Conservation (phyloP, 2,888 invertebrate genomes). For the Saturnia pavonia region DNA sequence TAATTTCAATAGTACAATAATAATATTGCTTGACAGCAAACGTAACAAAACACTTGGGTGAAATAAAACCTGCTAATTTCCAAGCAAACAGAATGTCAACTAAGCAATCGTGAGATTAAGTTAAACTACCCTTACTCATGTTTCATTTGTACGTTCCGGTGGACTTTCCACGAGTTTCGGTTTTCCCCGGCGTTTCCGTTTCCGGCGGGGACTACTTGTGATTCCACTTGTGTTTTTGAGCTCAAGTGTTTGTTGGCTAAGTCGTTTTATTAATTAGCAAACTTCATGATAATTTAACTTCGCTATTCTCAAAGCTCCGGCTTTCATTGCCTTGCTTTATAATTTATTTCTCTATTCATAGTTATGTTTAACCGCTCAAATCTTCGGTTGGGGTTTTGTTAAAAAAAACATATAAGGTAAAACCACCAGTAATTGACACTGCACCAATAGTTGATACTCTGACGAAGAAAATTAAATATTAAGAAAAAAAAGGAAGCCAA, state of each 20-base stretch:
- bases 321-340: not conserved
- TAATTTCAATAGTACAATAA: not conserved
- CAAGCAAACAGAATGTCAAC: conserved; percentile 4
- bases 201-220: conserved; percentile 28
- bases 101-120: conserved; percentile 17
- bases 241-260: conserved; percentile 32
- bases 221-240: conserved; percentile 36
- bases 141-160: conserved; percentile 16
- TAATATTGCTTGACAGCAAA: not conserved
- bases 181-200: conserved; percentile 17
- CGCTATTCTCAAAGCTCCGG: not conserved
- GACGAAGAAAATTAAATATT: no score
- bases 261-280: conserved; percentile 18
- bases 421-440: no score
- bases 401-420: no score
- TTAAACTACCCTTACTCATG: conserved; percentile 16
- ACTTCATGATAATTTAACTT: not conserved
- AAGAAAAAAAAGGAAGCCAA: no score
- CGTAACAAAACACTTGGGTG: not conserved
- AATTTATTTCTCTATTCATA: not conserved
- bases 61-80: conserved; percentile 12
- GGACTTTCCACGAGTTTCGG: conserved; percentile 12
- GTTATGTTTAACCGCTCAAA: not conserved
- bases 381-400: not conserved
- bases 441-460: no score